phyloP scores from a whole-genome alignment of 2,888 invertebrate species.

The Drosophila cognata region DNA sequence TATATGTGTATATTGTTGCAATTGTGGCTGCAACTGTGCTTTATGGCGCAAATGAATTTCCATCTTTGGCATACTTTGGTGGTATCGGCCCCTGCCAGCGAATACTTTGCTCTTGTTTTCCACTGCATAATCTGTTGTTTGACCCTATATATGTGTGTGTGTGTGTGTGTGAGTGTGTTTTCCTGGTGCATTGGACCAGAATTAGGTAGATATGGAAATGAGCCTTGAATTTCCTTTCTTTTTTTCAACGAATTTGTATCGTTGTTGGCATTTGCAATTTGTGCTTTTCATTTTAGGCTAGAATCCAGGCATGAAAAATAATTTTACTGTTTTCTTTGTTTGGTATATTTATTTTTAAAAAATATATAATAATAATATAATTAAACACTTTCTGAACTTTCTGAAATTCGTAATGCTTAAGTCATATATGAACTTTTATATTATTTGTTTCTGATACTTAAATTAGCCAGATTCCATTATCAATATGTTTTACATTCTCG shows the following conservation, averaged over 20 bases:
- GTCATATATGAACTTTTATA: not conserved
- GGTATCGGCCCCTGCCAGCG: conserved; percentile 36
- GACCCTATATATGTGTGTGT: conserved; percentile 11
- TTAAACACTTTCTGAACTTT: not conserved
- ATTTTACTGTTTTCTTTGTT: not conserved
- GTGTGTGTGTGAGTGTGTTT: conserved; percentile 20
- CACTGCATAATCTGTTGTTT: conserved; percentile 41
- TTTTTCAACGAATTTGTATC: conserved; percentile 3
- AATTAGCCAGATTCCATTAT: not conserved
- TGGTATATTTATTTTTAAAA: not conserved
- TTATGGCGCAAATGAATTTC: conserved; percentile 75
- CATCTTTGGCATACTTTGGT: conserved; percentile 67
- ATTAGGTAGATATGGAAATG: conserved; percentile 75
- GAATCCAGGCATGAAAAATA: conserved; percentile 3
- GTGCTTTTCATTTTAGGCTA: conserved; percentile 5
- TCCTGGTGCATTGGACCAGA: conserved; percentile 75
- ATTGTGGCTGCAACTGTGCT: conserved; percentile 40
- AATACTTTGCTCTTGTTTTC: conserved; percentile 30
- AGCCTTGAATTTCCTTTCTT: conserved; percentile 22
- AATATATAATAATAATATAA: too few relatives aligned
- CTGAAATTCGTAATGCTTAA: not conserved
- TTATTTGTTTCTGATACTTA: not conserved
- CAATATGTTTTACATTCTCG: not conserved
- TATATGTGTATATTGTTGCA: conserved; percentile 23
- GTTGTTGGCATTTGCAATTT: conserved; percentile 31